These are phyloP conservation scores for Sus cebifrons DNA, from an alignment of 2,797 vertebrate species.

Conservation along the genomic window DNA sequence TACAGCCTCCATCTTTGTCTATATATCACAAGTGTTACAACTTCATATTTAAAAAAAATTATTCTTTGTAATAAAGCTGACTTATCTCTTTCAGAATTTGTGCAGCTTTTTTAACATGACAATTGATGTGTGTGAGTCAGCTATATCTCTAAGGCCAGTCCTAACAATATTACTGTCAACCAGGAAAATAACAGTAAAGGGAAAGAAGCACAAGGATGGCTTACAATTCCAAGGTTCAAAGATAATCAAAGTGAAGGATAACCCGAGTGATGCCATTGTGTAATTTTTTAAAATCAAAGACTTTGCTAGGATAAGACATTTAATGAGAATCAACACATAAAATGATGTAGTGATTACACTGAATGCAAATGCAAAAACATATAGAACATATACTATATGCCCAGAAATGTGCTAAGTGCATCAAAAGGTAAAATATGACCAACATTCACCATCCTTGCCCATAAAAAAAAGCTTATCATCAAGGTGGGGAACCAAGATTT, in stretches of 20 bases:
- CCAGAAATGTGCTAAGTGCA: not conserved
- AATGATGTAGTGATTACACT: not conserved
- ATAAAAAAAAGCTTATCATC: not conserved
- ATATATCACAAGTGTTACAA: not conserved
- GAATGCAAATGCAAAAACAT: not conserved
- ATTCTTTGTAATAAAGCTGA: not conserved
- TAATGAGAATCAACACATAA: not conserved
- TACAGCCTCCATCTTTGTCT: not conserved
- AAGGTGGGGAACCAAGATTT: not conserved
- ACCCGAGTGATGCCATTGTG: not conserved
- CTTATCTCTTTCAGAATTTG: not conserved
- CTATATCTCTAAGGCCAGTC: not conserved
- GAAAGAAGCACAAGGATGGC: not conserved
- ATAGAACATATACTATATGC: not conserved
- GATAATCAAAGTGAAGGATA: slow-evolving; percentile 16
- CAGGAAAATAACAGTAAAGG: not conserved
- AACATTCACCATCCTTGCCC: not conserved
- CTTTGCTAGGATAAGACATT: not conserved
- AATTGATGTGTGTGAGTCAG: not conserved
- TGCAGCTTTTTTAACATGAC: not conserved
- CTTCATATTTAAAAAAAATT: not conserved
- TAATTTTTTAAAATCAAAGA: slow-evolving; percentile 23
- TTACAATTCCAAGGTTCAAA: slow-evolving; percentile 17
- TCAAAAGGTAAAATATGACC: not conserved
- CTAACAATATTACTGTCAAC: not conserved